Evolutionary conservation across 2,113 vertebrate genomes (phyloP).

Genomic region (Mobula birostris): DNA sequence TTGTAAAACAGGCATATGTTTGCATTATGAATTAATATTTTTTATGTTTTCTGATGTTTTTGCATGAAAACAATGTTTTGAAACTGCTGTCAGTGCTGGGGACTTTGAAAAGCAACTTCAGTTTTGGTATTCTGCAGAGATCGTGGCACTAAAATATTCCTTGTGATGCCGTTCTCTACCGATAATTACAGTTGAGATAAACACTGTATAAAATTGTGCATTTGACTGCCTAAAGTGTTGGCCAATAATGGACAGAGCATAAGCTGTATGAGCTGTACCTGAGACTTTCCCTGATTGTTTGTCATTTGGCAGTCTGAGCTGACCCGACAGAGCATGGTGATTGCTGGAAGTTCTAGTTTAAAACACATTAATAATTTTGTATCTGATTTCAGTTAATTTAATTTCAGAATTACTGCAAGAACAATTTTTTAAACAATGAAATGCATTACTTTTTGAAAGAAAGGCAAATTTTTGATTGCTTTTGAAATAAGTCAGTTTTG

Average conservation of each 20-base stretch:
- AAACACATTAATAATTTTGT: constrained; percentile 67
- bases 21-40: constrained; percentile 57
- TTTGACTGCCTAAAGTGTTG: constrained; percentile 67
- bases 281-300: constrained; percentile 52
- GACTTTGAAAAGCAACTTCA: constrained; percentile 56
- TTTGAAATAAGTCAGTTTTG: constrained; percentile 46
- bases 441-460: constrained; percentile 67
- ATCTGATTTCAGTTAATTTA: constrained; percentile 75
- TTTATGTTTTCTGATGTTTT: constrained; percentile 69
- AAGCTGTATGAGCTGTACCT: constrained; percentile 67
- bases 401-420: constrained; percentile 78
- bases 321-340: constrained; percentile 62
- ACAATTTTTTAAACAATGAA: constrained; percentile 84
- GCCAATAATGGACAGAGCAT: constrained; percentile 63
- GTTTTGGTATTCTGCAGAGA: constrained; percentile 41
- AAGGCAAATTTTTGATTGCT: constrained; percentile 58
- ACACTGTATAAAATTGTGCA: constrained; percentile 68
- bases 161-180: constrained; percentile 65
- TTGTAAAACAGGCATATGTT: constrained; percentile 51
- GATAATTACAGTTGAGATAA: constrained; percentile 51
- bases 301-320: constrained; percentile 54
- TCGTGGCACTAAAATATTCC: constrained; percentile 62
- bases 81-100: constrained; percentile 62
- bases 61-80: constrained; percentile 69
- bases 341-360: constrained; percentile 67